Evolutionary conservation across 64 coral and sea anemone genomes (phyloP).

Genomic region (Platygyra sinensis): DNA sequence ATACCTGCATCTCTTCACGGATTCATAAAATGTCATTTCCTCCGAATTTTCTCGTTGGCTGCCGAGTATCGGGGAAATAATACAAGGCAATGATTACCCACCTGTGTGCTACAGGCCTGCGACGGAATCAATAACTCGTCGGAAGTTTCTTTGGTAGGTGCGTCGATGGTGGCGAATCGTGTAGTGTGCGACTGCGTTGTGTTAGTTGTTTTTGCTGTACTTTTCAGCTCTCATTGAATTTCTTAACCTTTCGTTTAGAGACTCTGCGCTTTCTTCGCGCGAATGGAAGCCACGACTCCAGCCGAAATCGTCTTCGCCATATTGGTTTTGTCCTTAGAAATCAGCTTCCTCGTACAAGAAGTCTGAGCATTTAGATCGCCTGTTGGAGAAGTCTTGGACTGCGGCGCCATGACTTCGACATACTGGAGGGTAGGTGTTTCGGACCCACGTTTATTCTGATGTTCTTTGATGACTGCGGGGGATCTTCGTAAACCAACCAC

Average conservation of each 20-base stretch:
- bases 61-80: neutral
- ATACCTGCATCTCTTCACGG: slow-evolving; percentile 31
- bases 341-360: neutral
- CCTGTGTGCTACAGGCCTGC: slow-evolving; percentile 6
- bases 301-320: slow-evolving; percentile 11
- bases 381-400: neutral
- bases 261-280: neutral
- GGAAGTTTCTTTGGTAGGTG: neutral
- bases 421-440: neutral
- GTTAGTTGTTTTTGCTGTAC: neutral
- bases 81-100: slow-evolving; percentile 15
- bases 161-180: neutral
- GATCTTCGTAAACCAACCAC: slow-evolving; percentile 22
- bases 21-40: slow-evolving; percentile 5
- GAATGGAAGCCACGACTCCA: slow-evolving; percentile 3
- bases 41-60: neutral
- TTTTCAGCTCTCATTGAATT: slow-evolving; percentile 34
- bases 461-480: slow-evolving; percentile 11
- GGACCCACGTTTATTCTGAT: neutral
- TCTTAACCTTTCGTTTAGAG: slow-evolving; percentile 6
- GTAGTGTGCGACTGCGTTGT: neutral
- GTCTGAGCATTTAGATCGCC: slow-evolving; percentile 4
- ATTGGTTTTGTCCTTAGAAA: too few species aligned
- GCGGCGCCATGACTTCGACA: neutral
- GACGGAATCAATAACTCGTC: neutral